phyloP scores from a whole-genome alignment of 2,888 invertebrate genomes.

The Euproctis similis region DNA sequence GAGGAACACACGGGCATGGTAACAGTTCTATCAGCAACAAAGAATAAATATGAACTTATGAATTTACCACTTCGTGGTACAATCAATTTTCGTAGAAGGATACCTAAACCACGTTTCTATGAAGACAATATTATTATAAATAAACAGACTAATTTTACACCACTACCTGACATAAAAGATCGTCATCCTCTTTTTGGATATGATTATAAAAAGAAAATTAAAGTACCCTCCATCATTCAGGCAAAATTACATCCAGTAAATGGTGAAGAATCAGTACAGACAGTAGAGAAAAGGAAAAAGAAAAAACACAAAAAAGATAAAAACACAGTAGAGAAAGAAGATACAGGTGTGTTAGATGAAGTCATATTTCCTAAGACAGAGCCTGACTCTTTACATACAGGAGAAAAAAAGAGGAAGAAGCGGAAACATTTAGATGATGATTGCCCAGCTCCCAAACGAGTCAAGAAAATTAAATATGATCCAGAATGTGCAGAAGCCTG shows the following conservation, averaged over 20 bases:
- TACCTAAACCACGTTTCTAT: conserved; percentile 45
- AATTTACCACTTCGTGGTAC: conserved; percentile 31
- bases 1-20: conserved; percentile 23
- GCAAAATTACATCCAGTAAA: conserved; percentile 26
- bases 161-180: conserved; percentile 54
- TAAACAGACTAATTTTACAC: conserved; percentile 44
- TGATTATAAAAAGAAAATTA: conserved; percentile 47
- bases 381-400: conserved; percentile 8
- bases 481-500: conserved; percentile 41
- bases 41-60: conserved; percentile 27
- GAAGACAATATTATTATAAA: conserved; percentile 34
- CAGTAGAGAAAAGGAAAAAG: conserved; percentile 13
- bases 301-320: conserved; percentile 17
- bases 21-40: conserved; percentile 26
- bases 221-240: conserved; percentile 33
- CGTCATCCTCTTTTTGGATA: conserved; percentile 59
- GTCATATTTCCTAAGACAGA: conserved; percentile 2
- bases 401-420: conserved; percentile 34
- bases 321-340: conserved; percentile 1
- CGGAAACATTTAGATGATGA: conserved; percentile 25
- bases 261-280: conserved; percentile 2
- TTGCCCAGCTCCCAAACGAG: conserved; percentile 20
- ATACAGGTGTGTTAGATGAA: conserved; percentile 1
- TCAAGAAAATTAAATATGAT: conserved; percentile 35
- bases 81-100: conserved; percentile 42